Evolutionary conservation across 2,888 invertebrate species (phyloP).

Genomic region (Pandemis cinnamomeana): DNA sequence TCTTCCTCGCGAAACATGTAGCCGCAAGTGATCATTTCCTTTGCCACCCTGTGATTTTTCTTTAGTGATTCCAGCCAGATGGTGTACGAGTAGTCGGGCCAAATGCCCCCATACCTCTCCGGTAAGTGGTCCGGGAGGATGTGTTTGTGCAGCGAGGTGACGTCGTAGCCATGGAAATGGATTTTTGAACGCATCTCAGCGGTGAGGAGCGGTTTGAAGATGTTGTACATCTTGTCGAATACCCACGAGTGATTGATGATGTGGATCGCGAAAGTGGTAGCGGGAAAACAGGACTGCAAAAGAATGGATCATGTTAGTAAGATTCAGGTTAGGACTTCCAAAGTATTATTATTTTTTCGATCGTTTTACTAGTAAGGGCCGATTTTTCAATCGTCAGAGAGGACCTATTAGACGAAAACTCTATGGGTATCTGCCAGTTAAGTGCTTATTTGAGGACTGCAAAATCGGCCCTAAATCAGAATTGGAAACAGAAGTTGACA

Average conservation of each 20-base stretch:
- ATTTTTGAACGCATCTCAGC: constrained; percentile 87
- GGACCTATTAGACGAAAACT: no score
- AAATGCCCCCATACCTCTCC: constrained; percentile 87
- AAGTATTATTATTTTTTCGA: no score
- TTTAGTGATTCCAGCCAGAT: constrained; percentile 88
- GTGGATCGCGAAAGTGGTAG: constrained; percentile 89
- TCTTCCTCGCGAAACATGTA: constrained; percentile 83
- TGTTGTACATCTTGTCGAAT: constrained; percentile 90
- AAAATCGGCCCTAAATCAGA: no score
- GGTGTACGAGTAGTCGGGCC: constrained; percentile 89
- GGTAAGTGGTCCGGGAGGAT: constrained; percentile 89
- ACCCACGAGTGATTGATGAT: constrained; percentile 92
- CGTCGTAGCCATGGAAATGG: constrained; percentile 89
- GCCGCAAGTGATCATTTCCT: constrained; percentile 86
- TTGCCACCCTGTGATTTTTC: constrained; percentile 83
- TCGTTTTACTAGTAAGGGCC: no score
- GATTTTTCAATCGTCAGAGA: no score
- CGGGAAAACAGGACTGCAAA: constrained; percentile 88
- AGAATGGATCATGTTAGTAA: constrained; percentile 8
- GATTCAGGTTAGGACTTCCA: no score
- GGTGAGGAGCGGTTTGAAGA: constrained; percentile 91
- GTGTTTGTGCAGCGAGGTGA: constrained; percentile 89
- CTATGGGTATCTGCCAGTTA: no score
- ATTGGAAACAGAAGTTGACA: no score
- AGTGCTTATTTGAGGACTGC: no score